Base-by-base conservation (phyloP, 2,113 vertebrate species). In the Maccullochella peelii region DNA sequence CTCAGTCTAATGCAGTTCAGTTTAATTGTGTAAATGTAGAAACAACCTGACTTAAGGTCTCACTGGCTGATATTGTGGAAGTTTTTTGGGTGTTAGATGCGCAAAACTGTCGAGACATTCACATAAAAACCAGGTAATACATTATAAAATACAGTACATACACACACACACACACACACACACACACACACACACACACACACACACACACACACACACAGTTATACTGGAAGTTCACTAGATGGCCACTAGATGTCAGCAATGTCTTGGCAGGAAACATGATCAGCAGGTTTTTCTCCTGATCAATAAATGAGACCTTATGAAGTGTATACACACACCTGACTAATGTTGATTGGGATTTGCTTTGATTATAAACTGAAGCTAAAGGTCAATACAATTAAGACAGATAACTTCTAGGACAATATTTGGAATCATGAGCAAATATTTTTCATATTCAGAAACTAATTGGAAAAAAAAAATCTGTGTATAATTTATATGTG, bases 201-300 rank as follows among this genome's bases (percentile, higher is more conserved):
- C n/a, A n/a, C n/a, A n/a, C n/a, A n/a, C n/a, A n/a, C n/a, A n/a
- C n/a, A n/a, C n/a, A n/a, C n/a, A n/a, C n/a, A 49, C 8, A 27
- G n/a, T 6, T 49, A 8, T n/a, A 42, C 4, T 25, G 14, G 4
- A 14, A 27, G 40, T 81, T 70, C 52, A 15, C 12, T 1, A 6
- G 0, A 18, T 73, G 63, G 38, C 82, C 93, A 80, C 86, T 86
- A 92, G 93, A 47, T 86, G 91, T 86, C 91, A 80, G 71, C 20
- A 25, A 86, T 73, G 87, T 86, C 47, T 57, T 49, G 10, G 15
- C 23, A 55, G 55, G 63, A 77, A 58, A 52, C 27, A 20, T 30
- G 6, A 72, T 67, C 11, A 47, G 42, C 76, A 20, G 36, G 8
- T 66, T 57, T 58, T 30, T 25, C 47, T 16, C 7, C 10, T 50